Evolutionary conservation across 2,113 vertebrate species (phyloP), one percentile per base, ranked within the genome.

Genomic region (Salvelinus fontinalis): DNA sequence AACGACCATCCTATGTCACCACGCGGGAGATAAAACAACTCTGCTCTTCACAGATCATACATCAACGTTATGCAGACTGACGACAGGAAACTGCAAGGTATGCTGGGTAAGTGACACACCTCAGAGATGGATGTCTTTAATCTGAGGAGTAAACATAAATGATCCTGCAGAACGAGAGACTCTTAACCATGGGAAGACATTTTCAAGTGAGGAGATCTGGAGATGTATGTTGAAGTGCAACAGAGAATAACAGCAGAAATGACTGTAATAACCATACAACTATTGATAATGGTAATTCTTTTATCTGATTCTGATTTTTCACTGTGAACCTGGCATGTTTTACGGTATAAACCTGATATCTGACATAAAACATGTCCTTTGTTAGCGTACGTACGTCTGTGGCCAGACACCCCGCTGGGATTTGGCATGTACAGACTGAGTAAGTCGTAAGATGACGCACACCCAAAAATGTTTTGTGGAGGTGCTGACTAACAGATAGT

Each of bases 11-110:
- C 85, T 79, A 74, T 86, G 90, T 91, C 86, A 89, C 86, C 82
- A 64, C 51, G 74, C 79, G 20, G 86, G 81, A 91, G 88, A 90
- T 91, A 88, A 90, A 90, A 89, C 84, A 77, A 73, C 77, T 78
- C 75, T 76, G 75, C 79, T 82, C 88, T 92, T 91, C 90, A 90
- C 92, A 91, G 82, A 67, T 87, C 89, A 57, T 93, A 89, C 87
- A 93, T 93, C 91, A 92, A 80, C 89, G 81, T 93, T 91, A 93
- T 79, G 76, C 79, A 72, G 27, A 75, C 80, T 80, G 89, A 90
- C 69, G 75, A 85, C 79, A 84, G 87, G 74, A 84, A 75, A 82
- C 85, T 79, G 88, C 84, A 85, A 86, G 44, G 88, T 87, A 89
- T 89, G 85, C 85, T 85, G 89, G 88, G 89, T 83, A 84, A 79